A percentile compares a stretch with the other conserved stretches of the same genome.
phyloP scores from a whole-genome alignment of 2,113 vertebrate species.

The Melanerpes aurifrons region DNA sequence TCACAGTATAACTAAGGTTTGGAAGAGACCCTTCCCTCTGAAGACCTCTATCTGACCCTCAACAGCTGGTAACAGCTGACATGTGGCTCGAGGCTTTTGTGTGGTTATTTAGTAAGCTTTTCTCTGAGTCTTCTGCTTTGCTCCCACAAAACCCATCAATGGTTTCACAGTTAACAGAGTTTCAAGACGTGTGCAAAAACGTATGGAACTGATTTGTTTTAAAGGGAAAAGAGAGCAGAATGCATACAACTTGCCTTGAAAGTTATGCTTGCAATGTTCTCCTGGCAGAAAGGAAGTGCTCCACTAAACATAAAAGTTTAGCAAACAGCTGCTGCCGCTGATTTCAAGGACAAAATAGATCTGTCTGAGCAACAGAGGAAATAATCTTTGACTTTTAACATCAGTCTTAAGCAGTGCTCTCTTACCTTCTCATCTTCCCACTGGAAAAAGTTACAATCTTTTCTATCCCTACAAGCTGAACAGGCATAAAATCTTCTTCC shows the following conservation, averaged over 20 bases:
- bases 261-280: rapidly evolving
- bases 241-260: background rate
- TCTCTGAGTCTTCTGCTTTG: background rate
- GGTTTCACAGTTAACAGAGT: background rate
- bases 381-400: background rate
- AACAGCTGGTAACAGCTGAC: background rate
- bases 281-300: background rate
- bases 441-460: conserved; percentile 93
- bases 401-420: rapidly evolving
- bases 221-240: background rate
- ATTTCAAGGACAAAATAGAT: background rate
- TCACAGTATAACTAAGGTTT: no score
- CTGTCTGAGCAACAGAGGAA: background rate
- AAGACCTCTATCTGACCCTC: background rate
- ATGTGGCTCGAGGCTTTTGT: background rate
- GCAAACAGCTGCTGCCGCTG: background rate
- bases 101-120: background rate
- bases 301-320: background rate
- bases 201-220: background rate
- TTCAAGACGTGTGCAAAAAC: background rate
- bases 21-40: no score
- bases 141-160: background rate
- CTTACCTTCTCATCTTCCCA: conserved; percentile 94
- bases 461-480: conserved; percentile 93
- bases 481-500: conserved; percentile 91